These are phyloP conservation scores for Eledona agricola DNA, from an alignment of 2,888 invertebrate species.

Conservation along the genomic window DNA sequence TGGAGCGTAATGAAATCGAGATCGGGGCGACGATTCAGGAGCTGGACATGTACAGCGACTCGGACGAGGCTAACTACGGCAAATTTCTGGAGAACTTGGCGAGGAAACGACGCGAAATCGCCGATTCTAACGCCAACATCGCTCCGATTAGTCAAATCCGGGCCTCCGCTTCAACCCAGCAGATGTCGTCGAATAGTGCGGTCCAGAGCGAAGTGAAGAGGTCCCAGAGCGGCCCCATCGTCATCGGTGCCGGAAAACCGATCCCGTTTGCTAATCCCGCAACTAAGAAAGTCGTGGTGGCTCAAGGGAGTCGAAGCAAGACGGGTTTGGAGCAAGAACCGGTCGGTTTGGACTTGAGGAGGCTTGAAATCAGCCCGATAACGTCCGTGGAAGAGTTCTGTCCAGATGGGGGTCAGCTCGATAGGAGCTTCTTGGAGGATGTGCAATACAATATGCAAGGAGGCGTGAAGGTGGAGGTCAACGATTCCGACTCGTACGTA, in stretches of 20 bases:
- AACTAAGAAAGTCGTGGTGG: slow-evolving; percentile 37
- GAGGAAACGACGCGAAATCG: slow-evolving; percentile 76
- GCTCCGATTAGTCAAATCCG: slow-evolving; percentile 48
- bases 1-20: slow-evolving; percentile 86
- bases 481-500: slow-evolving; percentile 67
- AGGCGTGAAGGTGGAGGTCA: slow-evolving; percentile 55
- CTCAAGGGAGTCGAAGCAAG: slow-evolving; percentile 55
- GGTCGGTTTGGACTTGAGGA: slow-evolving; percentile 53
- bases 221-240: slow-evolving; percentile 61
- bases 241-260: slow-evolving; percentile 61
- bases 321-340: slow-evolving; percentile 58
- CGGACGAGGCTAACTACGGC: slow-evolving; percentile 80
- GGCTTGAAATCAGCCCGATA: slow-evolving; percentile 57
- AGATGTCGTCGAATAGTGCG: slow-evolving; percentile 48
- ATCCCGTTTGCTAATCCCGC: slow-evolving; percentile 56
- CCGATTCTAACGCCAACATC: slow-evolving; percentile 69
- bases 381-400: slow-evolving; percentile 76
- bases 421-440: slow-evolving; percentile 80
- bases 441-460: slow-evolving; percentile 61
- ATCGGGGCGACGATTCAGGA: slow-evolving; percentile 79
- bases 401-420: slow-evolving; percentile 77
- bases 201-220: slow-evolving; percentile 59
- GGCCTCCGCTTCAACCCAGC: slow-evolving; percentile 35
- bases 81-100: slow-evolving; percentile 78
- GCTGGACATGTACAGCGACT: slow-evolving; percentile 78